Percentiles rank a stretch among this genome's conserved stretches.
Evolutionary conservation across 2,797 vertebrate genomes (phyloP).

Genomic region (Otolemur crassicaudatus): DNA sequence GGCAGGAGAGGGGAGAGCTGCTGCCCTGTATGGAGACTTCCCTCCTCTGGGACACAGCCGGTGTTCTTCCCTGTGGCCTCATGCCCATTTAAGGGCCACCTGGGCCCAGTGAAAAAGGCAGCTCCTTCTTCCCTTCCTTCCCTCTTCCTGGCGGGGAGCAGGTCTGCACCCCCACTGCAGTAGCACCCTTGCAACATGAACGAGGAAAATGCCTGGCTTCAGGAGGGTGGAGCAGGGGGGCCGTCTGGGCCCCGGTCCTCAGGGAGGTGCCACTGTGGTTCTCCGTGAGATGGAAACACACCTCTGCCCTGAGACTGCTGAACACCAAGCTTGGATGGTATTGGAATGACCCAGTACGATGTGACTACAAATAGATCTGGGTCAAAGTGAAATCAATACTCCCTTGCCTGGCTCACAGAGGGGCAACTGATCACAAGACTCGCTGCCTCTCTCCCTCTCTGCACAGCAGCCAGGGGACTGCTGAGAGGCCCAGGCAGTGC

Average conservation of each 20-base stretch:
- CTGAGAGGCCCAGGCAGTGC: accelerated
- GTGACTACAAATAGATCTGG: background rate
- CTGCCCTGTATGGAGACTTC: accelerated
- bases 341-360: too few species aligned
- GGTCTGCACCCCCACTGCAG: background rate
- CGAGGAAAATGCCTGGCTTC: background rate
- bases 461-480: accelerated
- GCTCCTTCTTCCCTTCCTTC: background rate
- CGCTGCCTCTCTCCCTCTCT: background rate
- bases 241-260: too few species aligned
- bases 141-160: background rate
- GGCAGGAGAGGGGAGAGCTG: too few species aligned
- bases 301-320: background rate
- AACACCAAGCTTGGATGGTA: background rate
- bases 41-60: background rate
- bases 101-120: accelerated
- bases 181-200: background rate
- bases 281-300: accelerated
- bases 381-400: background rate
- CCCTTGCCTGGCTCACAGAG: background rate
- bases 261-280: accelerated
- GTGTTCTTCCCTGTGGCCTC: too few species aligned
- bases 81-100: accelerated
- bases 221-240: background rate
- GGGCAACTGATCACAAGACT: accelerated